phyloP scores from a whole-genome alignment of 2,797 vertebrate genomes.

The Tarsius wallacei region DNA sequence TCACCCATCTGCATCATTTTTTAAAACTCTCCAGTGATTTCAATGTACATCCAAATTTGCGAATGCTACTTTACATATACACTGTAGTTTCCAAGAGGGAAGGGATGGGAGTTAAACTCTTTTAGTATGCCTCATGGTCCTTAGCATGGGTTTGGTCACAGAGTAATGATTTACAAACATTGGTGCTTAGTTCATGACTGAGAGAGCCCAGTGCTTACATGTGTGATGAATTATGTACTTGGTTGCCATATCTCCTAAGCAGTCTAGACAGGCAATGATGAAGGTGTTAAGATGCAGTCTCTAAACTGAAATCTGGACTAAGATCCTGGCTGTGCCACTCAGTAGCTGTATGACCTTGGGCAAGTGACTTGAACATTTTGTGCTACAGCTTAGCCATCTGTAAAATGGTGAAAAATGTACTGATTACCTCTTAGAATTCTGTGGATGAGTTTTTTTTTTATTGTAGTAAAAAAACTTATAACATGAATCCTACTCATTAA shows the following conservation, averaged over 20 bases:
- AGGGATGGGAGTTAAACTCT: neutral
- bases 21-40: neutral
- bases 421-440: neutral
- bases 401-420: neutral
- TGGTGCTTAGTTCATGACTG: neutral
- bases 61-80: neutral
- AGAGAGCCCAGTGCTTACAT: neutral
- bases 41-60: neutral
- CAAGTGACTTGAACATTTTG: neutral
- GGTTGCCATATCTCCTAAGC: neutral
- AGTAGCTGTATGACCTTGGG: neutral
- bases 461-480: neutral
- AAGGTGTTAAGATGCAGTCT: neutral
- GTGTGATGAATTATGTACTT: neutral
- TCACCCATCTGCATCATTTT: neutral
- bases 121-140: neutral
- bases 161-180: neutral
- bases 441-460: neutral
- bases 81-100: neutral
- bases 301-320: neutral
- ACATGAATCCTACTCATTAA: neutral
- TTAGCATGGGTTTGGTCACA: neutral
- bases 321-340: neutral
- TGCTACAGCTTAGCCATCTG: neutral
- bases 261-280: neutral